Evolutionary conservation across 2,888 invertebrate species (phyloP), one percentile per base, ranked within the genome.

Genomic region (Calliopum simillimum): DNA sequence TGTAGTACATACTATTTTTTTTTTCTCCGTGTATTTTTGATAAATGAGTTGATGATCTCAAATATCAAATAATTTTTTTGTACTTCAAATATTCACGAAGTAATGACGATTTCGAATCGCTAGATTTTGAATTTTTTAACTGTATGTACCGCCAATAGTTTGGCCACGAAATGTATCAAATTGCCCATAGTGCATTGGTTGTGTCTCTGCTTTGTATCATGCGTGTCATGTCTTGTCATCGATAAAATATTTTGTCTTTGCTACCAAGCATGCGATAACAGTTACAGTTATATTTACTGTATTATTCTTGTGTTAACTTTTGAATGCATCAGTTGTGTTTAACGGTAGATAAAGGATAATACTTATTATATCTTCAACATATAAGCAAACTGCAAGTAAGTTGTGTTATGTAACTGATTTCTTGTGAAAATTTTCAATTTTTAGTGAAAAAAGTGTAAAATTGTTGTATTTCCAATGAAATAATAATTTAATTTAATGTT

Each of bases 171-270:
- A n/a, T n/a, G n/a, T n/a, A n/a, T n/a, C n/a, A n/a, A n/a, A n/a
- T n/a, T n/a, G n/a, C n/a, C n/a, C n/a, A n/a, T 55, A 47, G 23
- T 56, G 47, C 46, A 58, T 66, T 33, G 49, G 63, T 69, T 56
- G 21, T 69, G 59, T 68, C 72, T 73, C 70, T 58, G 68, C 69
- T 72, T 59, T 61, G 44, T 53, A 25, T 70, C 16, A 33, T 23
- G 75, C 72, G 55, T 70, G 66, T 33, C 64, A 33, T n/a, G n/a
- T 49, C 70, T 43, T 62, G 55, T 71, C 75, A 76, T 76, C 76
- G 72, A 76, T 73, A 76, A 76, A 76, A 76, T 76, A 74, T 68
- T 63, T 68, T 71, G 68, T 67, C 67, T 46, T 56, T 47, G 49
- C 49, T 67, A 67, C n/a, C 23, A 19, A 62, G 56, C 21, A 55